phyloP scores from a whole-genome alignment of 2,888 invertebrate genomes.

The Heliconius ismenius region DNA sequence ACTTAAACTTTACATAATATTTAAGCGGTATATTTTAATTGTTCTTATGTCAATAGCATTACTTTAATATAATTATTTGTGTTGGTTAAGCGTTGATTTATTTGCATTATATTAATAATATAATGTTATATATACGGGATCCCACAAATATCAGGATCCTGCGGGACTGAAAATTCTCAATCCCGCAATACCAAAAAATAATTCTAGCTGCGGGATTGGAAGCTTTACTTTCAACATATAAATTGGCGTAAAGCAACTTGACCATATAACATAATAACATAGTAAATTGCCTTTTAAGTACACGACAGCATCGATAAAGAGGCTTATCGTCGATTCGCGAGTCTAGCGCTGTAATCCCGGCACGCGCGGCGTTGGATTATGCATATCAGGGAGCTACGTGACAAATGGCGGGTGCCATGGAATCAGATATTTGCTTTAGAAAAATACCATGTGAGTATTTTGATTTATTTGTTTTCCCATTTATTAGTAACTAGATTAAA shows the following conservation, averaged over 20 bases:
- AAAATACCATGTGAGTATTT: conserved; percentile 3
- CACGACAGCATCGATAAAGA: conserved; percentile 19
- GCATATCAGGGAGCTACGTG: conserved; percentile 21
- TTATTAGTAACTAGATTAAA: no score
- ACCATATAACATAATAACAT: conserved; percentile 3
- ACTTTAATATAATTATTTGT: no score
- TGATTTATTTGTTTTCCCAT: neutral
- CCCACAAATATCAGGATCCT: no score
- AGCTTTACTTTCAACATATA: neutral
- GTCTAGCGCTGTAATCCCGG: conserved; percentile 9
- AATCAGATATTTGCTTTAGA: conserved; percentile 8
- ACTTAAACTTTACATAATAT: no score
- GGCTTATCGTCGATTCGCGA: conserved; percentile 23
- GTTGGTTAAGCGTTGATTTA: no score
- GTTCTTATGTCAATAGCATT: no score
- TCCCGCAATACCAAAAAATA: no score
- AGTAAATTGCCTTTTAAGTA: conserved; percentile 18
- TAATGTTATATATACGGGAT: no score
- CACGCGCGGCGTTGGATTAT: conserved; percentile 18
- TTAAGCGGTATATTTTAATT: no score
- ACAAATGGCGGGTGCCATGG: neutral
- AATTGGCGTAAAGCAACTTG: neutral
- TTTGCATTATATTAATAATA: no score
- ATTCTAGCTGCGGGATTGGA: no score
- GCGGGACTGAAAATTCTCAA: no score